Base-by-base conservation (phyloP, 1,140 invertebrate species). In the Trichogramma pretiosum region DNA sequence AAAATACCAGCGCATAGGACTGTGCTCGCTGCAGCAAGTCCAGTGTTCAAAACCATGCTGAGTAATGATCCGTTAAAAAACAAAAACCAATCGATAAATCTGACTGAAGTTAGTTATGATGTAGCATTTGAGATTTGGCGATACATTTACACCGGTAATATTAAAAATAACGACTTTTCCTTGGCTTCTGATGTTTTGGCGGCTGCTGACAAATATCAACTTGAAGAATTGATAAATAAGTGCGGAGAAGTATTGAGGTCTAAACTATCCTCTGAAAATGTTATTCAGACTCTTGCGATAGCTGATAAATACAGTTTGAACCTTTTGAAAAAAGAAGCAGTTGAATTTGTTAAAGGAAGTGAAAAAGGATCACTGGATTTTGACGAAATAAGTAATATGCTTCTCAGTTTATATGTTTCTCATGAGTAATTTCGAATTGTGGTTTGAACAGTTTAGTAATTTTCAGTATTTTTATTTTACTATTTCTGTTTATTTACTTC, bases 191-290 rank as follows among this genome's bases (percentile, higher is more conserved):
- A 48, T 30, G 23, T 48, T 24, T 10, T 48, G 9, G 30, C 24
- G n/a, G n/a, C n/a, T n/a, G n/a, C n/a, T n/a, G n/a, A n/a, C n/a
- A n/a, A n/a, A n/a, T n/a, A n/a, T n/a, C 33, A 26, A n/a, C n/a
- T 48, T 23, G 28, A 48, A 2, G 46, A 48, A 24, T 18, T 48
- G 14, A 48, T 40, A 22, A 32, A 21, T 7, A 24, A 35, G 30
- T 48, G 46, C 10, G 37, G 41, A 40, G 23, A 17, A 28, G 16
- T n/a, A 11, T 19, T 48, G 11, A 24, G 2, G 4, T 19, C 21
- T 9, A 18, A 0, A 17, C n/a, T 48, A 13, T 34, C 28, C 4
- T 4, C 23, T 17, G 39, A 40, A 18, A 23, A 32, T 24, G 46
- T 38, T 4, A 32, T 40, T 17, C 23, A 21, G 26, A 24, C 39